These are phyloP conservation scores for Tapera naevia DNA, from an alignment of 2,797 vertebrate species.

Conservation along the genomic window DNA sequence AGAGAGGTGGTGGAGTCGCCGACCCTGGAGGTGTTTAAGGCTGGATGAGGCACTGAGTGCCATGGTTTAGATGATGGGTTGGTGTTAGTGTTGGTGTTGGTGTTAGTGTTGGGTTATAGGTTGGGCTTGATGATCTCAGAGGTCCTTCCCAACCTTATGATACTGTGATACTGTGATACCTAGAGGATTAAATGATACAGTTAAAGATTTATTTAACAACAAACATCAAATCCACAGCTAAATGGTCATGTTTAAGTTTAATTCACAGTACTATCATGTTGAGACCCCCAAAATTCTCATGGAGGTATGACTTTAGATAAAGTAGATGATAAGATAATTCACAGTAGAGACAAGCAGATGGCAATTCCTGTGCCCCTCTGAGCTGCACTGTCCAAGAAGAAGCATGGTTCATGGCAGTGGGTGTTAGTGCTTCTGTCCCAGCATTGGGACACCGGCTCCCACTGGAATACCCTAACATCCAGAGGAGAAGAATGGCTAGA, in stretches of 20 bases:
- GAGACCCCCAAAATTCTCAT: not conserved
- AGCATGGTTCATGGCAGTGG: accelerated
- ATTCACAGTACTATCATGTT: not conserved
- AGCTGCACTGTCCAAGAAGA: not conserved
- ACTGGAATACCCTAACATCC: not conserved
- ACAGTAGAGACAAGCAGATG: not conserved
- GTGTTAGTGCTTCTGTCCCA: not conserved
- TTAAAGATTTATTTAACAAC: not conserved
- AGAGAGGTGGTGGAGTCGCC: too few species aligned
- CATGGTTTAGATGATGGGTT: too few species aligned
- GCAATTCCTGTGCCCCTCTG: not conserved
- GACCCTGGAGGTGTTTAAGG: too few species aligned
- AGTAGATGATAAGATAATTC: not conserved
- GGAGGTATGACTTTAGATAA: not conserved
- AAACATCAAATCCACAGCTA: not conserved
- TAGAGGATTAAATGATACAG: not conserved
- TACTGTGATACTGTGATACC: too few species aligned
- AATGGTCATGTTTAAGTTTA: not conserved
- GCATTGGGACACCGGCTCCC: not conserved
- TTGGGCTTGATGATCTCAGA: too few species aligned
- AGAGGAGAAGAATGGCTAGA: not conserved
- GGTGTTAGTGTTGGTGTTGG: too few species aligned
- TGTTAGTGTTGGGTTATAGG: too few species aligned
- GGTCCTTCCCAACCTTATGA: too few species aligned
- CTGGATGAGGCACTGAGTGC: too few species aligned